Conservation (phyloP, 1,140 invertebrate genomes). For the Antheraea mylitta region DNA sequence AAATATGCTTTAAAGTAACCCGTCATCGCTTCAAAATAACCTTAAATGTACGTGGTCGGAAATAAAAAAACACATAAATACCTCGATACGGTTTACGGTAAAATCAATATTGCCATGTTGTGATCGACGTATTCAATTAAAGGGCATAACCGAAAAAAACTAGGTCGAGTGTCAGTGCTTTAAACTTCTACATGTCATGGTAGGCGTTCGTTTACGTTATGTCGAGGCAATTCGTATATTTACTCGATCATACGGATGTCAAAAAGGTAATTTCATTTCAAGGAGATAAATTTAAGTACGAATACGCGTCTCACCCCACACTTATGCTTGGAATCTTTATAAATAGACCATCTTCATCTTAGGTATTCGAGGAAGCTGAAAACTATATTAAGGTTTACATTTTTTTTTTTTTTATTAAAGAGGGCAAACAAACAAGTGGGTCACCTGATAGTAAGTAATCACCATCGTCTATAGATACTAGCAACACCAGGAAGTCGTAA, state of each 20-base stretch:
- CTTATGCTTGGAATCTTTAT: too few species aligned
- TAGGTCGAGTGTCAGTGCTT: neutral
- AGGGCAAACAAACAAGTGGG: too few species aligned
- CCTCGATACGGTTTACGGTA: neutral
- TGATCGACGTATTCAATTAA: slow-evolving; percentile 13
- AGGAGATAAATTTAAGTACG: neutral
- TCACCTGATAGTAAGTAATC: too few species aligned
- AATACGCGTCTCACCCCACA: neutral
- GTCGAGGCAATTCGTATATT: neutral
- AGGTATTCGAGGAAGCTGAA: too few species aligned
- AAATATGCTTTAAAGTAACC: too few species aligned
- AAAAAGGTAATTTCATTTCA: neutral
- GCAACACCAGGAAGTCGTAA: too few species aligned
- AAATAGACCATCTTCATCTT: too few species aligned
- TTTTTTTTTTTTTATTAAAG: too few species aligned
- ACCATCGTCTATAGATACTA: too few species aligned
- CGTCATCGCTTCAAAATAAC: too few species aligned
- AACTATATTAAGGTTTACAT: too few species aligned
- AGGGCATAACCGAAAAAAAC: neutral
- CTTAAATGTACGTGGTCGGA: too few species aligned
- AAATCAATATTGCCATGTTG: neutral
- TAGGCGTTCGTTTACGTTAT: neutral
- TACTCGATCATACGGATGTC: neutral
- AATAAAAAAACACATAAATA: neutral
- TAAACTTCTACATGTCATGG: neutral